A percentile compares a stretch with the other conserved stretches of the same genome.
phyloP scores from a whole-genome alignment of 2,888 invertebrate genomes.

The Drosophila greeni region DNA sequence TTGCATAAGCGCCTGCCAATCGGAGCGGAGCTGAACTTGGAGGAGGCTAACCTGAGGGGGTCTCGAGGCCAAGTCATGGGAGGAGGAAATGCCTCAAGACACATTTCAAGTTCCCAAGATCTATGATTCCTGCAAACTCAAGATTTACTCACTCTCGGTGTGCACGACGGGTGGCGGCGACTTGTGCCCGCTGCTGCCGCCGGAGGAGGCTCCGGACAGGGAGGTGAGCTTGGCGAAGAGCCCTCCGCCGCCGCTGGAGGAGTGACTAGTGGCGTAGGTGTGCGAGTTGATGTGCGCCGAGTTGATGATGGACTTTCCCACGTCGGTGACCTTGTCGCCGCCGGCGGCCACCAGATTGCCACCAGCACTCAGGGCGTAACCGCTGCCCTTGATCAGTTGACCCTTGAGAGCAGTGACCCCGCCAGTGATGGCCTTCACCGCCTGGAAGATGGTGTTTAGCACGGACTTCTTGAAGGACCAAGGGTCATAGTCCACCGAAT shows the following conservation, averaged over 20 bases:
- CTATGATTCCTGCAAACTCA: constrained; percentile 8
- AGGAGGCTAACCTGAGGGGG: not conserved
- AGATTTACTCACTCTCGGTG: constrained; percentile 76
- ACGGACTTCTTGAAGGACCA: constrained; percentile 91
- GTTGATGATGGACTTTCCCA: constrained; percentile 88
- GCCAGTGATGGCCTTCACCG: constrained; percentile 92
- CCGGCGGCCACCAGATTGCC: constrained; percentile 86
- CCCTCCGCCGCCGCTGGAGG: constrained; percentile 63
- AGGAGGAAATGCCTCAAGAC: too few relatives aligned
- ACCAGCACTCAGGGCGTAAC: constrained; percentile 83
- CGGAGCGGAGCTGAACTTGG: constrained; percentile 2
- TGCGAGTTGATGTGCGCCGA: constrained; percentile 84
- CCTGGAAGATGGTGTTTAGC: constrained; percentile 89
- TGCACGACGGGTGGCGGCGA: constrained; percentile 69
- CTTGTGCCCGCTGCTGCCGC: constrained; percentile 70
- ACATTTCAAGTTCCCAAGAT: not conserved
- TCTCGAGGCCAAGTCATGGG: not conserved
- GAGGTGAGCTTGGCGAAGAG: constrained; percentile 76
- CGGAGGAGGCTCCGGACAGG: constrained; percentile 75
- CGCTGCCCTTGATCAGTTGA: constrained; percentile 91
- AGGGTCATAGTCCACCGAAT: constrained; percentile 81
- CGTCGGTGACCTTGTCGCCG: constrained; percentile 88
- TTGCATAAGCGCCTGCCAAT: constrained; percentile 46
- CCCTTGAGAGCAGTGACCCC: constrained; percentile 93
- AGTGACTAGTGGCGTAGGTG: constrained; percentile 65